Evolutionary conservation across 2,797 vertebrate genomes (phyloP).

Genomic region (Gila robusta): DNA sequence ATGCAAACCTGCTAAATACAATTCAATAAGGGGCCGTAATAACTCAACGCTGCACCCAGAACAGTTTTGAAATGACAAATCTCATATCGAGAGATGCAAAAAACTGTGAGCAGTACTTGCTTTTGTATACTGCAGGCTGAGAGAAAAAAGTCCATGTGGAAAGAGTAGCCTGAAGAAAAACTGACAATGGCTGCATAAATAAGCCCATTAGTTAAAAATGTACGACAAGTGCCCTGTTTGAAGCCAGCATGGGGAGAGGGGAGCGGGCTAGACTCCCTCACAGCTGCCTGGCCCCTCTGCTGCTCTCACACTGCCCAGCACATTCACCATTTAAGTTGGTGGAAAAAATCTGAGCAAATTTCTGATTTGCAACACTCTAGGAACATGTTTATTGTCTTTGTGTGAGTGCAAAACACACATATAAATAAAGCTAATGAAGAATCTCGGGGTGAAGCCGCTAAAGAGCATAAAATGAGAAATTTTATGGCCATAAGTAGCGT

Average conservation of each 20-base stretch:
- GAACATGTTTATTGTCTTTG: constrained; percentile 90
- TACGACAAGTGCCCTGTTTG: constrained; percentile 67
- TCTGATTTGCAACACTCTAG: constrained; percentile 94
- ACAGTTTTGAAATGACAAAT: constrained; percentile 45
- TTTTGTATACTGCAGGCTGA: constrained; percentile 36
- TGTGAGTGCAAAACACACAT: constrained; percentile 81
- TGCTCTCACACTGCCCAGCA: constrained; percentile 70
- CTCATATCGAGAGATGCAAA: constrained; percentile 36
- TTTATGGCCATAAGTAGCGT: constrained; percentile 90
- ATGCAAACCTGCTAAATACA: constrained; percentile 16
- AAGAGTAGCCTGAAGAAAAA: constrained; percentile 59
- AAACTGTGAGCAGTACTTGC: constrained; percentile 2
- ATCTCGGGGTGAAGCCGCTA: constrained; percentile 83
- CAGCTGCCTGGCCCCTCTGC: constrained; percentile 77
- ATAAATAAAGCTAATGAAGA: constrained; percentile 87
- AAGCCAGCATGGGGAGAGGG: constrained; percentile 56
- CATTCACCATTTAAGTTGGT: constrained; percentile 82
- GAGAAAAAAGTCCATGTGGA: constrained; percentile 40
- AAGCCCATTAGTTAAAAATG: constrained; percentile 68
- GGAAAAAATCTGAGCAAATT: constrained; percentile 90
- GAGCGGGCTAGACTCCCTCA: constrained; percentile 59
- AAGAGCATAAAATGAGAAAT: constrained; percentile 93
- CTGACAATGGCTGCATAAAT: constrained; percentile 64
- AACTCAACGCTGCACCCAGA: not conserved
- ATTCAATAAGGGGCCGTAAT: constrained; percentile 4